These are phyloP conservation scores for Gastracanthus pulcherrimus DNA, from an alignment of 2,888 invertebrate genomes.

Conservation along the genomic window DNA sequence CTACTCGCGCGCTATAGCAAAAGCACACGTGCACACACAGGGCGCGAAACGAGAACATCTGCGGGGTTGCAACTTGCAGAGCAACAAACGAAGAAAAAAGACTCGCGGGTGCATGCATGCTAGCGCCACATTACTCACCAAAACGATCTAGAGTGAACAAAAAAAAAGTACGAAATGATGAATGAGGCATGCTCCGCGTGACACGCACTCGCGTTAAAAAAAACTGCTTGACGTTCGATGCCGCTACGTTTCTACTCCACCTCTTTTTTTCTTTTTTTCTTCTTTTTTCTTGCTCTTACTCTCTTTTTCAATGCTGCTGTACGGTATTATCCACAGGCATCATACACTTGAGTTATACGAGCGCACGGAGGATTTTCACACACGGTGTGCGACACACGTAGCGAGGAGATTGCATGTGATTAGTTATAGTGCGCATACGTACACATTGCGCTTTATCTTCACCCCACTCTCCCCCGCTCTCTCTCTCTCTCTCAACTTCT, in stretches of 20 bases:
- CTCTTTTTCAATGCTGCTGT: too few relatives aligned
- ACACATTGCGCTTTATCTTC: not conserved
- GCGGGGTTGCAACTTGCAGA: not conserved
- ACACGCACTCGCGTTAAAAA: slow-evolving; percentile 12
- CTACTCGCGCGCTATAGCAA: not conserved
- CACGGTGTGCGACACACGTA: not conserved
- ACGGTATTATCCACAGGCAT: not conserved
- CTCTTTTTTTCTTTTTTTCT: not conserved
- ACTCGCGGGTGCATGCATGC: slow-evolving; percentile 32
- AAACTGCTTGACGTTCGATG: not conserved
- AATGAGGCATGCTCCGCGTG: slow-evolving; percentile 39
- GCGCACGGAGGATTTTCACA: not conserved
- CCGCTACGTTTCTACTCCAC: not conserved
- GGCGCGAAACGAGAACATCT: not conserved
- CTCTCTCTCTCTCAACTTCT: not conserved
- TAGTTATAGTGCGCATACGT: slow-evolving; percentile 16
- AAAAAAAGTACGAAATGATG: slow-evolving; percentile 22
- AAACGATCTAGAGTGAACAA: slow-evolving; percentile 2
- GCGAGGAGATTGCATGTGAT: slow-evolving; percentile 34
- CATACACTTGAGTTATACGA: not conserved
- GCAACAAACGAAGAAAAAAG: not conserved
- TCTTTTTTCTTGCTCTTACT: not conserved
- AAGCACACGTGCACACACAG: not conserved
- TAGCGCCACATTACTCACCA: slow-evolving; percentile 18
- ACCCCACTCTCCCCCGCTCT: not conserved